Percentiles rank a stretch among this genome's conserved stretches.
phyloP scores from a whole-genome alignment of 2,888 invertebrate genomes.

The Acrobasis consociella region DNA sequence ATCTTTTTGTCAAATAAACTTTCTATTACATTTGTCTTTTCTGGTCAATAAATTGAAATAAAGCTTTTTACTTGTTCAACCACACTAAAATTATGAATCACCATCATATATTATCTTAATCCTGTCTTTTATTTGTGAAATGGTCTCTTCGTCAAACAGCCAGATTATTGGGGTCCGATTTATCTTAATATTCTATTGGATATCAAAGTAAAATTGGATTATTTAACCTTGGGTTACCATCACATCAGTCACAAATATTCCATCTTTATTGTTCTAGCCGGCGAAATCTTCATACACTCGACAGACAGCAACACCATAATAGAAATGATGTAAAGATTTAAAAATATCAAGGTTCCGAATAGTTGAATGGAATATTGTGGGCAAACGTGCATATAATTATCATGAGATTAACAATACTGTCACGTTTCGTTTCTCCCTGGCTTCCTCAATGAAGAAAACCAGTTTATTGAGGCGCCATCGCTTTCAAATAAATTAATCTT shows the following conservation, averaged over 20 bases:
- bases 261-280: not conserved
- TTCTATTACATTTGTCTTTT: too few species aligned
- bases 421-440: conserved; percentile 9
- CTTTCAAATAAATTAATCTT: not conserved
- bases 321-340: conserved; percentile 20
- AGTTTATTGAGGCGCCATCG: not conserved
- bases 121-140: too few species aligned
- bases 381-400: conserved; percentile 23
- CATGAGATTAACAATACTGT: conserved; percentile 17
- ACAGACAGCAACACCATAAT: conserved; percentile 9
- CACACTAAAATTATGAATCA: too few species aligned
- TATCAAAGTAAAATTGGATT: not conserved
- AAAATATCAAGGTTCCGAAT: conserved; percentile 25
- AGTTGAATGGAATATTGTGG: conserved; percentile 27
- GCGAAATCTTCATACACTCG: not conserved
- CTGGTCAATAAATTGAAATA: too few species aligned
- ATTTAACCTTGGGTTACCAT: not conserved
- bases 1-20: too few species aligned
- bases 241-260: not conserved
- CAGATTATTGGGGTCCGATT: too few species aligned
- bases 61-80: too few species aligned
- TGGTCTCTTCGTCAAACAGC: too few species aligned
- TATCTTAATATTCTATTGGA: too few species aligned
- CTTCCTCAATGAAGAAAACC: conserved; percentile 9
- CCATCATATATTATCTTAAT: too few species aligned